Evolutionary conservation across 2,888 invertebrate species (phyloP), one percentile per base, ranked within the genome.

Genomic region (Cephus pygmeus): DNA sequence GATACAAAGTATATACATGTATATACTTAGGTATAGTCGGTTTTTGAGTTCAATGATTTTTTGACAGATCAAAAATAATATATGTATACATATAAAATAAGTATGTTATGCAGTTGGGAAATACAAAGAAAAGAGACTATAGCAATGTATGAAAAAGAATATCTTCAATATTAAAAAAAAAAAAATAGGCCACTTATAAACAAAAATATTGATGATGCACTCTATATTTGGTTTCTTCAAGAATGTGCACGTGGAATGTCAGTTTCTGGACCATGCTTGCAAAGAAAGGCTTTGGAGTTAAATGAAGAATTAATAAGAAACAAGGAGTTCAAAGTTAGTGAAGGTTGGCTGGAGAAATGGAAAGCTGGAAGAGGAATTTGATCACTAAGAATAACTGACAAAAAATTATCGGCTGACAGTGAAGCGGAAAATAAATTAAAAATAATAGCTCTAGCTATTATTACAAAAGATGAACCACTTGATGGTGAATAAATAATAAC

Each of bases 251-350:
- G 23, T 68, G 68, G 75, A 35, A 68, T 68, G 11, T 34, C 69
- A 68, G 12, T 75, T 12, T 30, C 68, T 56, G 36, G 33, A 34
- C 69, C 69, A 31, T 30, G 34, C 23, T n/a, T 75, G 30, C 23
- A 34, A 33, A 75, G 34, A 23, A 69, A 75, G 69, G n/a, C 75
- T 33, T 30, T 75, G 31, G 30, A 56, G 23, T 56, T 75, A 69
- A 75, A 75, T 34, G 68, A 34, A 36, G 69, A 75, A 68, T 75
- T 75, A 31, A 69, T 34, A 34, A 68, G 75, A 3, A 75, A 23
- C 34, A 36, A 56, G 34, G 69, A 33, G 11, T 34, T 75, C 30
- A 9, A 36, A 30, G 68, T 34, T 56, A 75, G 75, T 75, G 69
- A 75, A 23, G 75, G 33, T n/a, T 75, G 75, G 75, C 69, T 56